A percentile compares a stretch with the other conserved stretches of the same genome.
phyloP scores from a whole-genome alignment of 2,113 vertebrate genomes.

The Tricholaema leucomelas region DNA sequence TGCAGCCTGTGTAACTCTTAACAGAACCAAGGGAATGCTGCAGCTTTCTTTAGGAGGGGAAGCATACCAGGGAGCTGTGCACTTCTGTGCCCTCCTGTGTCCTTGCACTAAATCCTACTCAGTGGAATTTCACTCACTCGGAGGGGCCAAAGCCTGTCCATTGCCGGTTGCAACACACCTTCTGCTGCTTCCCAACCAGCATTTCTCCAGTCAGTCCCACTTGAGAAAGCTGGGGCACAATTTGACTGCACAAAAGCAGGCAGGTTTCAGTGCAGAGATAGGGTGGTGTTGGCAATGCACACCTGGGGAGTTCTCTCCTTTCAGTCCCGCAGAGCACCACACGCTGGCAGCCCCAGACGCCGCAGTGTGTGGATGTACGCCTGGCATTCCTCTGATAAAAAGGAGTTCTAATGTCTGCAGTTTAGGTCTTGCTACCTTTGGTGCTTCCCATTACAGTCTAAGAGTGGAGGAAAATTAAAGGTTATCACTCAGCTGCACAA shows the following conservation, averaged over 20 bases:
- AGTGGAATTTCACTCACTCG: background rate
- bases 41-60: background rate
- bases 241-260: background rate
- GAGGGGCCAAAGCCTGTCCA: background rate
- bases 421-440: background rate
- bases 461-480: conserved; percentile 7
- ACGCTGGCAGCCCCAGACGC: background rate
- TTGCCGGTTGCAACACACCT: background rate
- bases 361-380: background rate
- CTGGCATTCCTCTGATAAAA: background rate
- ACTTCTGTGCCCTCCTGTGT: background rate
- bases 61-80: background rate
- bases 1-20: background rate
- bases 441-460: background rate
- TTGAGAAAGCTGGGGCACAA: background rate
- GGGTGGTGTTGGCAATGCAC: background rate
- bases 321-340: background rate
- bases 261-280: background rate
- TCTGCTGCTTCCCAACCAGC: background rate
- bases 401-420: background rate
- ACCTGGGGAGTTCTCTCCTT: background rate
- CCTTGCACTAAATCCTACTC: background rate
- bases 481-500: conserved; percentile 12
- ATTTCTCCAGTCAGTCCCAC: background rate
- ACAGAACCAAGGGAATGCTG: background rate